phyloP scores from a whole-genome alignment of 2,888 invertebrate species.

The Drosophila vallismaia region DNA sequence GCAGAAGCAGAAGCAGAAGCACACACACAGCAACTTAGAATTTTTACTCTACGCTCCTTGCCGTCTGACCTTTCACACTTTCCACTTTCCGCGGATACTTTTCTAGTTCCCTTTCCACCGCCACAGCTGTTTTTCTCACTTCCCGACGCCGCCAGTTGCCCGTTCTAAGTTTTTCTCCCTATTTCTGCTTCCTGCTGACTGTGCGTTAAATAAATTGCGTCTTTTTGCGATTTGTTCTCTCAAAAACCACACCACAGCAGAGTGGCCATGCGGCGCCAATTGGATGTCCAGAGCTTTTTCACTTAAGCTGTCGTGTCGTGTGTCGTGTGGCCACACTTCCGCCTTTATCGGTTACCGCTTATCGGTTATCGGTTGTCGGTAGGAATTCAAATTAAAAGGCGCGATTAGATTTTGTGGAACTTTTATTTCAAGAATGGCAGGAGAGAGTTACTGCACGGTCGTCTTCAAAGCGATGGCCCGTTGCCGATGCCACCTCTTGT shows the following conservation, averaged over 20 bases:
- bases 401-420: not conserved
- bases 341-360: not conserved
- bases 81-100: slow-evolving; percentile 76
- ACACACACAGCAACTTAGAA: slow-evolving; percentile 36
- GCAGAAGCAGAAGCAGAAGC: slow-evolving; percentile 22
- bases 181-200: slow-evolving; percentile 21
- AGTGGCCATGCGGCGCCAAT: not conserved
- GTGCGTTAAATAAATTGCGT: slow-evolving; percentile 45
- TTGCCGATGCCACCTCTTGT: slow-evolving; percentile 70
- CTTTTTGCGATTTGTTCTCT: slow-evolving; percentile 31
- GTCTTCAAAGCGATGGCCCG: slow-evolving; percentile 32
- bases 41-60: slow-evolving; percentile 52
- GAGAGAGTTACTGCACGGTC: not conserved
- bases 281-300: not conserved
- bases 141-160: slow-evolving; percentile 3
- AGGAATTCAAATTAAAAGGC: not conserved
- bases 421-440: not conserved
- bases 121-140: slow-evolving; percentile 57
- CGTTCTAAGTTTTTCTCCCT: slow-evolving; percentile 14
- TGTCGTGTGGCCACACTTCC: not conserved
- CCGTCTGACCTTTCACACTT: slow-evolving; percentile 82
- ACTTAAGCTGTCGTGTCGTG: not conserved
- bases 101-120: slow-evolving; percentile 59
- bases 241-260: slow-evolving; percentile 60
- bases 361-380: not conserved